Base-by-base conservation (phyloP, 2,113 vertebrate genomes). In the Marmota monax region DNA sequence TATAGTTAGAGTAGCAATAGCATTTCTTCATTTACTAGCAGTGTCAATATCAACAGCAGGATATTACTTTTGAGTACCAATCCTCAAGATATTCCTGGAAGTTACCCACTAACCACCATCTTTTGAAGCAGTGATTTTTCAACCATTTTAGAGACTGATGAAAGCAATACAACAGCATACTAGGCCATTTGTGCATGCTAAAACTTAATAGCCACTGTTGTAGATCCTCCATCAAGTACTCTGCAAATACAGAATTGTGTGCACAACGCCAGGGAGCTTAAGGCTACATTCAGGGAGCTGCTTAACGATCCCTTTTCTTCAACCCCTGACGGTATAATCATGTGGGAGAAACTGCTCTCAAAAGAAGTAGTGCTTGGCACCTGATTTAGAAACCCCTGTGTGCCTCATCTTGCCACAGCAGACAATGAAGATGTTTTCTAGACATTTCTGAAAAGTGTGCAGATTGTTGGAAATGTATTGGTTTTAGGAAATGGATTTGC, bases 371-470 rank as follows among this genome's bases (percentile, higher is more conserved):
- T 10, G 20, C 37, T 58, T 88, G 73, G 76, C 18, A 4, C 73
- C 42, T 53, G 69, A n/a, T 34, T 11, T 20, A 58, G 58, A 80
- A 73, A 80, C n/a, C 7, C 34, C 48, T 58, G 34, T 7, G 29
- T 34, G n/a, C 48, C 53, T 90, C 45, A 29, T 88, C 82, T 90
- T 86, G 27, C 61, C 37, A 82, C 8, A 88, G 79, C 27, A 86
- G 51, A 80, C 22, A 39, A 17, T 23, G 27, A 77, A 74, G 73
- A 39, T 91, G 34, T 45, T 94, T 74, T 93, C 69, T 78, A 72
- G 56, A 72, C 17, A 27, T 80, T 95, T 94, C 69, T 84, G 91
- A 80, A 92, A 96, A 76, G 86, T 58, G 27, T 69, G 37, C 51
- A 93, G n/a, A 82, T 42, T 91, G 17, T 96, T 61, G 80, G 67